Percentiles rank a stretch among this genome's conserved stretches.
Evolutionary conservation across 2,888 invertebrate species (phyloP).

Genomic region (Physocephala rufipes): DNA sequence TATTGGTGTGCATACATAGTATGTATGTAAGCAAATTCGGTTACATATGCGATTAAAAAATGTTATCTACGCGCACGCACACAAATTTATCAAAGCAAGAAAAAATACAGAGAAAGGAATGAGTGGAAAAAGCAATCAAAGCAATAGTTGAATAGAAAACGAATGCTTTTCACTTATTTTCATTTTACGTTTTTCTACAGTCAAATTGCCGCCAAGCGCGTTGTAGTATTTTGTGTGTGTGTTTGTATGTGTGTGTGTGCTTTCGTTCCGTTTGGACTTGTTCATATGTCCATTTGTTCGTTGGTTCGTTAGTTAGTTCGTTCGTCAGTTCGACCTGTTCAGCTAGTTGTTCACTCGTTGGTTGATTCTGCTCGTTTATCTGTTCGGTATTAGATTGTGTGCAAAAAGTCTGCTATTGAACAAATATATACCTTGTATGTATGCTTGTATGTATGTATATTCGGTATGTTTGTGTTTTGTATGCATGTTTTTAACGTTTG

Average conservation of each 20-base stretch:
- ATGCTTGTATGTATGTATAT: constrained; percentile 17
- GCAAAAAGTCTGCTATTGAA: constrained; percentile 34
- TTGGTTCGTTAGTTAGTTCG: background rate
- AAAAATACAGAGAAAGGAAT: background rate
- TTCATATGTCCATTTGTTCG: constrained; percentile 40
- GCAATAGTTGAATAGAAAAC: constrained; percentile 12
- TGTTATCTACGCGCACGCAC: background rate
- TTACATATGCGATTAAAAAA: background rate
- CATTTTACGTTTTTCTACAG: constrained; percentile 26
- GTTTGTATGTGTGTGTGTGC: constrained; percentile 38
- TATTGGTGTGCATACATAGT: too few relatives aligned
- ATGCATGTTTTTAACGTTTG: background rate
- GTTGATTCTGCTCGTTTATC: background rate
- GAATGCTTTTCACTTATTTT: constrained; percentile 27
- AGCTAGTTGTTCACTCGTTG: constrained; percentile 41
- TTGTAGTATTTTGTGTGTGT: constrained; percentile 14
- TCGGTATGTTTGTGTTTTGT: too few relatives aligned
- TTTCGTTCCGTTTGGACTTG: too few relatives aligned
- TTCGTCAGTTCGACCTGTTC: background rate
- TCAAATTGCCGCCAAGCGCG: constrained; percentile 27
- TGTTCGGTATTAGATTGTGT: constrained; percentile 1
- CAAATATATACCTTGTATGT: constrained; percentile 38
- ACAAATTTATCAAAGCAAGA: background rate
- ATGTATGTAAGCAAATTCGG: background rate
- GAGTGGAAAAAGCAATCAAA: background rate